Base-by-base conservation (phyloP, 1,140 invertebrate species). In the Reticulitermes speratus region DNA sequence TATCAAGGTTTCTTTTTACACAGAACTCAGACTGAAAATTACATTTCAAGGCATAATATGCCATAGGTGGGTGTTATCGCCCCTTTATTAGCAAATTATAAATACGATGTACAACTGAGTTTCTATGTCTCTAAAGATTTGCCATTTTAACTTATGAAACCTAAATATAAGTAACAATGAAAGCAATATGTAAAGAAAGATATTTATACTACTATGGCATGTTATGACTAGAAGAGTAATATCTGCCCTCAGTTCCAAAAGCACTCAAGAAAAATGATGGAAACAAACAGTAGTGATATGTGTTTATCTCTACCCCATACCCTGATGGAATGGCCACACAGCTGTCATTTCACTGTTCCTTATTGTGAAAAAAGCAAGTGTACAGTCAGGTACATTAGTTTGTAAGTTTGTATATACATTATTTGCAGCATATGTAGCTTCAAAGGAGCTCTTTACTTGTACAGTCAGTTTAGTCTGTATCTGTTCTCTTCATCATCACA, bases 341-440 rank as follows among this genome's bases (percentile, higher is more conserved):
- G 83, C 48, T 52, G 48, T 84, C 38, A 84, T 52, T 84, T 84
- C 11, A 52, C n/a, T 84, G 30, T 52, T 30, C 48, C 55, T 84
- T 32, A 84, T 84, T 84, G 16, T 45, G n/a, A 30, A 8, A 45
- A 84, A 84, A 30, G 83, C 83, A 84, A 83, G 30, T 86, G 32
- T 81, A 55, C 45, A 86, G 45, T 86, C 6, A 84, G 16, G 44
- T 84, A 84, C 48, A 52, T 84, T 44, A 84, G 83, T 44, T 83
- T 83, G 82, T 83, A 83, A 44, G 82, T 83, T 44, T 55, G 59
- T 44, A 85, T 14, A 11, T 69, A 30, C 38, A 85, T 84, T 86
- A 83, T 48, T 86, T 84, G 86, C 86, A 25, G 52, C 84, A 83
- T 84, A 84, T 86, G 52, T 84, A 83, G 86, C 83, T 86, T 86